Conservation (phyloP, 2,113 vertebrate genomes). For the Psettodes erumei region DNA sequence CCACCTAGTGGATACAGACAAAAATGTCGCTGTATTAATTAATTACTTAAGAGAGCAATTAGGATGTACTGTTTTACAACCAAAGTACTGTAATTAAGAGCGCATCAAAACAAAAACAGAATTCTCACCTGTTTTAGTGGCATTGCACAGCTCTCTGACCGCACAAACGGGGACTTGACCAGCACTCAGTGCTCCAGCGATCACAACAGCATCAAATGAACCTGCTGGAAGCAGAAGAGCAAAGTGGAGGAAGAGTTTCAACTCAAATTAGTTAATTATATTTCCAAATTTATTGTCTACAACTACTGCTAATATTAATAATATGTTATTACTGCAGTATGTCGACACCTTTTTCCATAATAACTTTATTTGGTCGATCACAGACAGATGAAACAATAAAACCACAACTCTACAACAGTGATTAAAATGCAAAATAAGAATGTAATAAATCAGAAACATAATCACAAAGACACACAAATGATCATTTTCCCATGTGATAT, state of each 20-base stretch:
- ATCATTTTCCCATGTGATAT: neutral
- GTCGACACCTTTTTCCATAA: neutral
- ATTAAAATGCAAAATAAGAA: neutral
- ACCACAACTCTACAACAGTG: neutral
- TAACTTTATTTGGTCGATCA: neutral
- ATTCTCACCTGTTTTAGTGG: conserved; percentile 86
- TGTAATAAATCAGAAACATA: neutral
- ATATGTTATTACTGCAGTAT: neutral
- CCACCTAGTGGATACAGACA: conserved; percentile 83
- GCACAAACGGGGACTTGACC: conserved; percentile 83
- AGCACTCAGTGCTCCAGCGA: conserved; percentile 87
- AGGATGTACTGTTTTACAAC: neutral
- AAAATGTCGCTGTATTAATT: conserved; percentile 5
- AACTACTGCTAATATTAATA: neutral
- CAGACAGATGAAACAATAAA: neutral
- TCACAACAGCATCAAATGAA: conserved; percentile 85
- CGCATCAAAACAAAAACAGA: neutral
- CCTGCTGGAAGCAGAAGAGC: conserved; percentile 65
- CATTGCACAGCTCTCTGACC: conserved; percentile 84
- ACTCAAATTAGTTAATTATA: neutral
- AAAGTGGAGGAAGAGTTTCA: neutral
- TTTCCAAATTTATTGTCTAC: neutral
- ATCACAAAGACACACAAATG: no score
- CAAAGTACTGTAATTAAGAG: neutral
- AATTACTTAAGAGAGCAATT: no score